Conservation (phyloP, 1,140 invertebrate species). For the Cardiocondyla obscurior region DNA sequence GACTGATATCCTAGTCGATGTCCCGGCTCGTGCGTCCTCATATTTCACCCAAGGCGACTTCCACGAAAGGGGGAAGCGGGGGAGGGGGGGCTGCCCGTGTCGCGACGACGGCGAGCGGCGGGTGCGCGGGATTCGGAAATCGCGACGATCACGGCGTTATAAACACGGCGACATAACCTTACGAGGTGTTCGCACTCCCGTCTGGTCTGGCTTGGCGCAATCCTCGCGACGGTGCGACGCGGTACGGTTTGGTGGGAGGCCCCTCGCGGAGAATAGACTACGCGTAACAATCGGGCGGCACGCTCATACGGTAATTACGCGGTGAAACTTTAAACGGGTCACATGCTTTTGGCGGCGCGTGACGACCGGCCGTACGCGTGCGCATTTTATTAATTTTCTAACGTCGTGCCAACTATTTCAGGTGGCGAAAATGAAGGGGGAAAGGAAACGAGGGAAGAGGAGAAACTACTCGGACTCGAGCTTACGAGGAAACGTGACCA, state of each 20-base stretch:
- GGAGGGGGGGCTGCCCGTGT: background rate
- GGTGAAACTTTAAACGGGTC: constrained; percentile 64
- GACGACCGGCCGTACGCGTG: background rate
- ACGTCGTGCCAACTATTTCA: background rate
- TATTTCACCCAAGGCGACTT: constrained; percentile 45
- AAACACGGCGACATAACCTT: constrained; percentile 66
- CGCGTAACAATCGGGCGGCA: background rate
- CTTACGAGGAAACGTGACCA: no score
- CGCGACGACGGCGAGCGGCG: background rate
- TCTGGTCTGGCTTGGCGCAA: background rate
- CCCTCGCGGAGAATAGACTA: background rate
- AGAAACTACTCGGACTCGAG: background rate
- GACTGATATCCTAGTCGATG: constrained; percentile 30
- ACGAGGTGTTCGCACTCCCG: no score
- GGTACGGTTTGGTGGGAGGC: constrained; percentile 5
- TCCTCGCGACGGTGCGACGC: background rate
- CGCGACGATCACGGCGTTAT: background rate
- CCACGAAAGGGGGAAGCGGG: background rate
- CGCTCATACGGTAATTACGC: constrained; percentile 23
- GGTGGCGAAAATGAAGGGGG: background rate
- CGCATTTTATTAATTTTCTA: background rate
- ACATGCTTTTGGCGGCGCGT: constrained; percentile 50
- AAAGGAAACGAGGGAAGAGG: no score
- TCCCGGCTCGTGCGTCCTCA: constrained; percentile 38
- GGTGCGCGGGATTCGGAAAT: no score